A percentile compares a stretch with the other conserved stretches of the same genome.
Conservation (phyloP, 2,113 vertebrate genomes). For the Romanogobio albipinnatus region DNA sequence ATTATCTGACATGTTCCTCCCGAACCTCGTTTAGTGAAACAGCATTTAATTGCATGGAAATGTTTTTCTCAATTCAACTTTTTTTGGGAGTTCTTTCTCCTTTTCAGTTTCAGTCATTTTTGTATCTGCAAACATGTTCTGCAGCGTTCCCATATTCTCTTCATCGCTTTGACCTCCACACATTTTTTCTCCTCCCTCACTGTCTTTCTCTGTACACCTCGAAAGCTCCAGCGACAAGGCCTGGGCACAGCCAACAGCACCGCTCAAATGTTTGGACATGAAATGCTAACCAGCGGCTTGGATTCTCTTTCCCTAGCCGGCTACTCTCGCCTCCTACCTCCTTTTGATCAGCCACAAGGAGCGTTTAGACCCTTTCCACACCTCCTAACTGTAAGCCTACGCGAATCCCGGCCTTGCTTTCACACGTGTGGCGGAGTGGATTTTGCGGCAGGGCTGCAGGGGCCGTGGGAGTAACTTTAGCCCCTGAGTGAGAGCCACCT, state of each 20-base stretch:
- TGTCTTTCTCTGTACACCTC: conserved; percentile 26
- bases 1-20: no score
- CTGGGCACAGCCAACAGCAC: conserved; percentile 59
- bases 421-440: conserved; percentile 45
- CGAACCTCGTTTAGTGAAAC: no score
- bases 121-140: not conserved
- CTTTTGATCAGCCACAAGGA: conserved; percentile 55
- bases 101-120: not conserved
- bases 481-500: conserved; percentile 49
- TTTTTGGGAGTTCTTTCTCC: not conserved
- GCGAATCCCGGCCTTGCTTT: conserved; percentile 52
- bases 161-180: conserved; percentile 32
- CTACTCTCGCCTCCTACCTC: conserved; percentile 20
- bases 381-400: conserved; percentile 57
- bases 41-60: not conserved
- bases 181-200: conserved; percentile 43
- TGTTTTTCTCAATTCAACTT: not conserved
- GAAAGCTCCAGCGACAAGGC: conserved; percentile 53
- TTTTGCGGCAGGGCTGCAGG: conserved; percentile 31
- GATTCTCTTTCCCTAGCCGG: conserved; percentile 53
- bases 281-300: conserved; percentile 64
- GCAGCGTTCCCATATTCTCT: not conserved
- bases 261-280: conserved; percentile 66
- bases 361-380: conserved; percentile 54
- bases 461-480: conserved; percentile 54